Evolutionary conservation across 1,140 invertebrate species (phyloP).

Genomic region (Heliconius himera): DNA sequence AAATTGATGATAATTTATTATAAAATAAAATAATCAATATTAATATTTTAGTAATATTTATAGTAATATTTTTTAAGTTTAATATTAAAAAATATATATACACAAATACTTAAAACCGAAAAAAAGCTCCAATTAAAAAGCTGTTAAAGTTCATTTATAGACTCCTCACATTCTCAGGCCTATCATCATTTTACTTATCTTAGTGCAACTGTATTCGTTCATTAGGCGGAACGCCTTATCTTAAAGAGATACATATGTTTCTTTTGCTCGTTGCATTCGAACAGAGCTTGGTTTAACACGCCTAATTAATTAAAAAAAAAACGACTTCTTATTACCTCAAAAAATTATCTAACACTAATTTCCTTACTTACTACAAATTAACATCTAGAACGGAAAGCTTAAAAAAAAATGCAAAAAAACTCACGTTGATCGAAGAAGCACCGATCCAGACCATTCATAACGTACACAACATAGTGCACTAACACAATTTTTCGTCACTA

Average conservation of each 20-base stretch:
- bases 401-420: conserved; percentile 35
- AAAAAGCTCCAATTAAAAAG: neutral
- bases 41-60: too few relatives aligned
- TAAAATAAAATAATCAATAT: too few relatives aligned
- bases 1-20: too few relatives aligned
- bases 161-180: neutral
- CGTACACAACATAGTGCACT: conserved; percentile 78
- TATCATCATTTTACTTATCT: conserved; percentile 61
- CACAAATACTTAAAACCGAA: neutral
- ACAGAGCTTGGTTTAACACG: conserved; percentile 38
- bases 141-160: neutral
- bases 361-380: neutral
- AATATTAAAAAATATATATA: too few relatives aligned
- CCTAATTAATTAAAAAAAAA: conserved; percentile 11
- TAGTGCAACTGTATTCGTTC: conserved; percentile 39
- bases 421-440: conserved; percentile 81
- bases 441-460: conserved; percentile 80
- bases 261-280: conserved; percentile 31
- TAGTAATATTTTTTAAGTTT: too few relatives aligned
- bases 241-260: conserved; percentile 48
- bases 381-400: neutral
- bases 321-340: neutral
- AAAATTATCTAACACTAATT: neutral
- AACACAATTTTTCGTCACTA: conserved; percentile 54
- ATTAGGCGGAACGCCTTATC: conserved; percentile 51